Conservation (phyloP, 2,113 vertebrate species). For the Osmerus eperlanus region DNA sequence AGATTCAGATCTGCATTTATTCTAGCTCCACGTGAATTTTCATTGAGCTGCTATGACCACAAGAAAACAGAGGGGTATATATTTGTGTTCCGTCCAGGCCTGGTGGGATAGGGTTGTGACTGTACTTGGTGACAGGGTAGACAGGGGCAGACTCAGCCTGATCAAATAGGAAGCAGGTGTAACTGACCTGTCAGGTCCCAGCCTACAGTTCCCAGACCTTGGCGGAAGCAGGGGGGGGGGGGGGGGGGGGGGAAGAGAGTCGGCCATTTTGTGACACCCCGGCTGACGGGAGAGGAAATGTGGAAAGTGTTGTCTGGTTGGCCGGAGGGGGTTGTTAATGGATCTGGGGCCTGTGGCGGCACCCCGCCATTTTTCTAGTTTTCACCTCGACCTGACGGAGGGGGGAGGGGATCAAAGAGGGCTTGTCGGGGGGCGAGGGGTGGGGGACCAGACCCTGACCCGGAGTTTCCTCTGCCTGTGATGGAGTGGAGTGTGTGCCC, state of each 20-base stretch:
- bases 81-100: constrained; percentile 33
- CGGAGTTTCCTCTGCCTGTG: neutral
- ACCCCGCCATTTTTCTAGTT: constrained; percentile 22
- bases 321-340: constrained; percentile 60
- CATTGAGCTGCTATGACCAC: too few species aligned
- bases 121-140: neutral
- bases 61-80: constrained; percentile 21
- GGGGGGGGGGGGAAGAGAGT: constrained; percentile 58
- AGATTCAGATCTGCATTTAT: too few species aligned
- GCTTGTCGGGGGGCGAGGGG: constrained; percentile 21
- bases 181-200: constrained; percentile 46
- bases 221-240: constrained; percentile 59
- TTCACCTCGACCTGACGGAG: constrained; percentile 31
- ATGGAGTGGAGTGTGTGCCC: constrained; percentile 36
- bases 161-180: constrained; percentile 65
- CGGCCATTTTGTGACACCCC: constrained; percentile 61
- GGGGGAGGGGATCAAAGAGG: constrained; percentile 56
- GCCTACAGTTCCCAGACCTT: constrained; percentile 67
- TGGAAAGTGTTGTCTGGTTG: constrained; percentile 57
- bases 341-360: constrained; percentile 49
- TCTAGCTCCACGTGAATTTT: too few species aligned
- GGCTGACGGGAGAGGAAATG: constrained; percentile 61
- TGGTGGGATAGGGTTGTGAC: constrained; percentile 5
- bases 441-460: constrained; percentile 4
- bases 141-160: neutral